A percentile compares a stretch with the other conserved stretches of the same genome.
phyloP scores from a whole-genome alignment of 2,888 invertebrate species.

The Drosophila hamatofila region DNA sequence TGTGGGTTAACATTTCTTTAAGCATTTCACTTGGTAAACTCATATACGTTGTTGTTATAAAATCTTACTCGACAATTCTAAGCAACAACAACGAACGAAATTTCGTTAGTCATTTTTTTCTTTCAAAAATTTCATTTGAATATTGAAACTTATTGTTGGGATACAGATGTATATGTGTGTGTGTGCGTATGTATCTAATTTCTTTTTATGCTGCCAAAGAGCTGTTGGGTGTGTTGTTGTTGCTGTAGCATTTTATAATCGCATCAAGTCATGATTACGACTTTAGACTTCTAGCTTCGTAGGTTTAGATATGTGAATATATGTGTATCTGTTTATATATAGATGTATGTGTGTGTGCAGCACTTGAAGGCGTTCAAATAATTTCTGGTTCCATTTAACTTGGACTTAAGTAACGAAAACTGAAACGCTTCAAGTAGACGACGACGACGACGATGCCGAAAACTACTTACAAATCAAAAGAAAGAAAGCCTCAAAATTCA shows the following conservation, averaged over 20 bases:
- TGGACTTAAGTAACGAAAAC: constrained; percentile 74
- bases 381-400: constrained; percentile 81
- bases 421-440: constrained; percentile 71
- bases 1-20: constrained; percentile 73
- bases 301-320: constrained; percentile 15
- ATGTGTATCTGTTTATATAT: not conserved
- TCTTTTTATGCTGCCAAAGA: constrained; percentile 70
- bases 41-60: constrained; percentile 51
- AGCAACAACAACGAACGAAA: constrained; percentile 28
- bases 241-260: constrained; percentile 70
- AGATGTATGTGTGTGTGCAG: constrained; percentile 30
- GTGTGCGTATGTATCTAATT: constrained; percentile 71
- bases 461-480: constrained; percentile 62
- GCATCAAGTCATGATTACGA: constrained; percentile 81
- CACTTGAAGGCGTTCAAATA: constrained; percentile 80
- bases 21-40: constrained; percentile 60
- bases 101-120: constrained; percentile 74
- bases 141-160: constrained; percentile 66
- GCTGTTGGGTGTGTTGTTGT: constrained; percentile 56
- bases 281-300: constrained; percentile 41
- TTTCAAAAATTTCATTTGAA: constrained; percentile 67
- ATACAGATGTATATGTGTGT: constrained; percentile 17
- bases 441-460: constrained; percentile 39
- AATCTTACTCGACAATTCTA: constrained; percentile 60
- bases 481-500: constrained; percentile 71